Conservation (phyloP, 2,797 vertebrate species). For the Squalus acanthias region DNA sequence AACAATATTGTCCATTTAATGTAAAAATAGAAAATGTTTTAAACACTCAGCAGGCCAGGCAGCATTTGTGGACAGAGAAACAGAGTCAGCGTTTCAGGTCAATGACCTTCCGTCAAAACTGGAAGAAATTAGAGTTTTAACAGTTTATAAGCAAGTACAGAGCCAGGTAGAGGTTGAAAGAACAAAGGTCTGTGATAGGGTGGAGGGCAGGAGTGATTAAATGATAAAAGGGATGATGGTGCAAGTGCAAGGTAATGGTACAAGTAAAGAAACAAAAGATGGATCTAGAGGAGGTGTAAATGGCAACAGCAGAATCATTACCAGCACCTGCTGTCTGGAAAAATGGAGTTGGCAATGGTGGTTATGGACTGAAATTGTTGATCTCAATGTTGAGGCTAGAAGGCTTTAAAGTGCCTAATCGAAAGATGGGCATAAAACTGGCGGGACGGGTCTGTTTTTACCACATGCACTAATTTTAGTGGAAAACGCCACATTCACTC, state of each 20-base stretch:
- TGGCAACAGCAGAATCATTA: neutral
- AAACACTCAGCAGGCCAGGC: neutral
- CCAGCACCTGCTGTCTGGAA: neutral
- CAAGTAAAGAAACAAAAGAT: neutral
- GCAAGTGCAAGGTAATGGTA: neutral
- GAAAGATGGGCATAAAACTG: neutral
- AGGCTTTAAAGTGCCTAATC: neutral
- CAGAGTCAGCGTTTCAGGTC: neutral
- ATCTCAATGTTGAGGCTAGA: neutral
- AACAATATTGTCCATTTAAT: neutral
- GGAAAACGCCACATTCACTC: neutral
- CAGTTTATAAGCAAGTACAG: neutral
- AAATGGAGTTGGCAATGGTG: neutral
- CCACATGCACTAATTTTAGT: neutral
- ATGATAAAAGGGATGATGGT: neutral
- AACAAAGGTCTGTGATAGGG: neutral
- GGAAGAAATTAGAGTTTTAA: neutral
- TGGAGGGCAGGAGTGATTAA: neutral
- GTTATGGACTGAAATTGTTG: neutral
- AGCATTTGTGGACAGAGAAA: neutral
- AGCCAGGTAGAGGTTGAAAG: neutral
- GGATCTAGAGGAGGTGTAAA: neutral
- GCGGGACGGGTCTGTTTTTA: neutral
- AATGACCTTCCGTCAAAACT: no score
- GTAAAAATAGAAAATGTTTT: neutral